A percentile compares a stretch with the other conserved stretches of the same genome.
Evolutionary conservation across 2,113 vertebrate genomes (phyloP).

Genomic region (Sakesphorus luctuosus): DNA sequence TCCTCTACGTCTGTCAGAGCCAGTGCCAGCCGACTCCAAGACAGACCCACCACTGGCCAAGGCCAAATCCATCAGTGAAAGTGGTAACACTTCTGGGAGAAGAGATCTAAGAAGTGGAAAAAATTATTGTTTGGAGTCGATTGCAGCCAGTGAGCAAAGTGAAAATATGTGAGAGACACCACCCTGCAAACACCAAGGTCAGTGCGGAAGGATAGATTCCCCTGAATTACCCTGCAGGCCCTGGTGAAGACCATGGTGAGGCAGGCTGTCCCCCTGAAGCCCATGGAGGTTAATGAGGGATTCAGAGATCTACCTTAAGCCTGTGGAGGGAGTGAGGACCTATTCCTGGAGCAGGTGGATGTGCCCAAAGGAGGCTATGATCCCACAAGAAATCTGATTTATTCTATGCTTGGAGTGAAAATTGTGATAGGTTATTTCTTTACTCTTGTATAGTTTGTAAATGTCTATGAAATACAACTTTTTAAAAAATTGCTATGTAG

Average conservation of each 20-base stretch:
- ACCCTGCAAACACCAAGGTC: not conserved
- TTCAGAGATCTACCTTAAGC: not conserved
- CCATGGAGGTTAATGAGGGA: not conserved
- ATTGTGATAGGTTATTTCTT: not conserved
- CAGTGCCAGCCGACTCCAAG: not conserved
- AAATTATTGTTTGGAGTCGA: not conserved
- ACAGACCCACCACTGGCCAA: not conserved
- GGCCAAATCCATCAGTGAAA: not conserved
- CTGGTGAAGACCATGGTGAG: not conserved
- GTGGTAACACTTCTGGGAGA: not conserved
- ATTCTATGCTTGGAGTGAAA: not conserved
- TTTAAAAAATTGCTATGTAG: not conserved
- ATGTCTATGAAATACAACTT: not conserved
- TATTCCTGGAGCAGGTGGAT: not conserved
- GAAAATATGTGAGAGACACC: not conserved
- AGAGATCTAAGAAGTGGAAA: not conserved
- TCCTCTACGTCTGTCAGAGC: fast-evolving
- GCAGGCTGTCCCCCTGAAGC: not conserved
- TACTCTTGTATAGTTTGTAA: not conserved
- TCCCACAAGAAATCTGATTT: not conserved
- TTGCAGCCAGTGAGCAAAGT: not conserved
- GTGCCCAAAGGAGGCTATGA: not conserved
- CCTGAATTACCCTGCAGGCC: not conserved
- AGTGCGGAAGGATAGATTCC: no score
- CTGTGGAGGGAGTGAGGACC: not conserved